Percentiles rank a stretch among this genome's conserved stretches.
Conservation (phyloP, 1,140 invertebrate genomes). For the Chionoecetes opilio region DNA sequence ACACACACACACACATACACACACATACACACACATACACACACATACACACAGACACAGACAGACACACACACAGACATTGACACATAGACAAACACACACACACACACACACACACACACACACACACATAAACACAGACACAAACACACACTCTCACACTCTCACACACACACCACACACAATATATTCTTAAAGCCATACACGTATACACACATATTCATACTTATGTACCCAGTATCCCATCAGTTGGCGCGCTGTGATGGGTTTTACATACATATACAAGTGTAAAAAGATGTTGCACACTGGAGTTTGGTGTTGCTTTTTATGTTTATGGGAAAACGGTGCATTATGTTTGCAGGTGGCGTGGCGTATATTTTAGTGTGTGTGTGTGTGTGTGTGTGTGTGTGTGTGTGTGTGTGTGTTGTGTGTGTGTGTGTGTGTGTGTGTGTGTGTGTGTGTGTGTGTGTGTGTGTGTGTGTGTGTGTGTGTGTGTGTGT, state of each 20-base stretch:
- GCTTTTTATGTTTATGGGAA: slow-evolving; percentile 30
- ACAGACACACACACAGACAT: background rate
- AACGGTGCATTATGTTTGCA: slow-evolving; percentile 4
- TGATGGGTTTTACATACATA: background rate
- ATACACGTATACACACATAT: too few species aligned
- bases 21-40: background rate
- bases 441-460: slow-evolving; percentile 59
- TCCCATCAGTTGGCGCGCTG: too few species aligned
- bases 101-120: background rate
- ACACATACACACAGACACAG: background rate
- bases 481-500: slow-evolving; percentile 65
- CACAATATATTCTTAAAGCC: background rate
- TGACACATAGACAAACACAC: background rate
- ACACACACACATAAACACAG: background rate
- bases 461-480: slow-evolving; percentile 63
- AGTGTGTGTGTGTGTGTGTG: background rate
- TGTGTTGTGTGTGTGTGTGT: slow-evolving; percentile 60
- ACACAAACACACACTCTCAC: background rate
- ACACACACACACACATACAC: background rate
- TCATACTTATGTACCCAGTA: too few species aligned
- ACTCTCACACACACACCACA: background rate
- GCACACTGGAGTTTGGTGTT: background rate
- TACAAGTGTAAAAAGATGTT: slow-evolving; percentile 7
- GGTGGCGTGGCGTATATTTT: background rate
- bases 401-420: background rate